A percentile compares a stretch with the other conserved stretches of the same genome.
Evolutionary conservation across 2,113 vertebrate species (phyloP).

Genomic region (Lucifuga dentata): DNA sequence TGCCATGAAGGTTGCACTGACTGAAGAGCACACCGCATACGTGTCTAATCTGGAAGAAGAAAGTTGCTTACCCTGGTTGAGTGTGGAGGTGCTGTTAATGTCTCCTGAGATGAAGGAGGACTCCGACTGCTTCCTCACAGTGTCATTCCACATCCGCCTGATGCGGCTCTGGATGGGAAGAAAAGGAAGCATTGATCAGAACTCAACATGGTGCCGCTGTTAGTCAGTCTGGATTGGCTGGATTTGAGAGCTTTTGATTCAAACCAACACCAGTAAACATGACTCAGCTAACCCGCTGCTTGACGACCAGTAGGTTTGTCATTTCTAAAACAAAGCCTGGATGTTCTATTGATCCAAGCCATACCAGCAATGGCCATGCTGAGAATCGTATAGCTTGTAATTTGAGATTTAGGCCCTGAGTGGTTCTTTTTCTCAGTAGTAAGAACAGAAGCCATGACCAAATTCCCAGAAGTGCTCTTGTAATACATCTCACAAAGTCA

Average conservation of each 20-base stretch:
- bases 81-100: slow-evolving; percentile 99
- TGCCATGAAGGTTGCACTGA: slow-evolving; percentile 61
- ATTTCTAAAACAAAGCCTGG: slow-evolving; percentile 24
- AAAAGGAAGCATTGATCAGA: slow-evolving; percentile 68
- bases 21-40: slow-evolving; percentile 46
- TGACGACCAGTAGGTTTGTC: slow-evolving; percentile 22
- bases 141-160: slow-evolving; percentile 99
- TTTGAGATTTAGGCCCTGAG: slow-evolving; percentile 33
- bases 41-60: slow-evolving; percentile 43
- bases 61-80: slow-evolving; percentile 96
- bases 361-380: slow-evolving; percentile 31
- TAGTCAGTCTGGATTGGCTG: slow-evolving; percentile 34
- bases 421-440: slow-evolving; percentile 3
- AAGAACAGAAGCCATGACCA: slow-evolving; percentile 5
- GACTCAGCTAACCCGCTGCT: slow-evolving; percentile 18
- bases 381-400: slow-evolving; percentile 42
- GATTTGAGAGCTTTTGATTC: slow-evolving; percentile 36
- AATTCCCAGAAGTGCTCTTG: slow-evolving; percentile 41
- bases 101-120: slow-evolving; percentile 99
- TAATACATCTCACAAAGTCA: slow-evolving; percentile 27
- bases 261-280: slow-evolving; percentile 10
- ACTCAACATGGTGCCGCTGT: slow-evolving; percentile 45
- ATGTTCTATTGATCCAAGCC: slow-evolving; percentile 34
- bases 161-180: slow-evolving; percentile 92
- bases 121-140: slow-evolving; percentile 99